phyloP scores from a whole-genome alignment of 2,113 vertebrate species.

The Perca fluviatilis region DNA sequence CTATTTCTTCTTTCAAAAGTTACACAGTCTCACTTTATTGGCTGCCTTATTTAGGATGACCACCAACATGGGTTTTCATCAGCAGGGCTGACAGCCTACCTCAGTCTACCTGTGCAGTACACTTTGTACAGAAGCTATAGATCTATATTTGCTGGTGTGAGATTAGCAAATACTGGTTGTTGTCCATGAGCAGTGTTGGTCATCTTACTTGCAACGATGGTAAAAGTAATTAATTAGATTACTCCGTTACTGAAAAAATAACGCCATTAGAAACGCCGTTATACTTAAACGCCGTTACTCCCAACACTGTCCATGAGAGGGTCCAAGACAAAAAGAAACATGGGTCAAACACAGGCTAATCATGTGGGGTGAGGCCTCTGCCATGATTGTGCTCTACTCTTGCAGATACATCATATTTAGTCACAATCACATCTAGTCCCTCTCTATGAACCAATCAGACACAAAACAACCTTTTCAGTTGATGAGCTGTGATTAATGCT shows the following conservation, averaged over 20 bases:
- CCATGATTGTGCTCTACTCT: background rate
- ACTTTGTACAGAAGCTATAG: background rate
- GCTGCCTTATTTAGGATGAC: too few relatives aligned
- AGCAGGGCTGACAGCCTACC: background rate
- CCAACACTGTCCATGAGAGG: slow-evolving; percentile 2
- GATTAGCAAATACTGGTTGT: background rate
- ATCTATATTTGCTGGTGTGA: background rate
- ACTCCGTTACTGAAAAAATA: too few relatives aligned
- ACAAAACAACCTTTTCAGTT: background rate
- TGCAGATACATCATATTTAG: background rate
- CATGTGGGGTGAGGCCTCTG: slow-evolving; percentile 16
- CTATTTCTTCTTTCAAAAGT: too few relatives aligned
- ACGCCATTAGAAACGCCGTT: too few relatives aligned
- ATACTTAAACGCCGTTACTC: too few relatives aligned
- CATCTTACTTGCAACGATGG: too few relatives aligned
- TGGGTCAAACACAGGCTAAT: slow-evolving; percentile 29
- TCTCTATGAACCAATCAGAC: background rate
- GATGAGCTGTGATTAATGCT: background rate
- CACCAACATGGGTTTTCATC: too few relatives aligned
- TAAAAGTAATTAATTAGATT: too few relatives aligned
- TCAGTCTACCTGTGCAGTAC: background rate
- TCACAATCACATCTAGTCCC: background rate
- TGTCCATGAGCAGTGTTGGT: background rate
- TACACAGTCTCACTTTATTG: too few relatives aligned
- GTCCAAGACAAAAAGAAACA: slow-evolving; percentile 2